These are phyloP conservation scores for Notamacropus eugenii DNA, from an alignment of 2,797 vertebrate species.

Conservation along the genomic window DNA sequence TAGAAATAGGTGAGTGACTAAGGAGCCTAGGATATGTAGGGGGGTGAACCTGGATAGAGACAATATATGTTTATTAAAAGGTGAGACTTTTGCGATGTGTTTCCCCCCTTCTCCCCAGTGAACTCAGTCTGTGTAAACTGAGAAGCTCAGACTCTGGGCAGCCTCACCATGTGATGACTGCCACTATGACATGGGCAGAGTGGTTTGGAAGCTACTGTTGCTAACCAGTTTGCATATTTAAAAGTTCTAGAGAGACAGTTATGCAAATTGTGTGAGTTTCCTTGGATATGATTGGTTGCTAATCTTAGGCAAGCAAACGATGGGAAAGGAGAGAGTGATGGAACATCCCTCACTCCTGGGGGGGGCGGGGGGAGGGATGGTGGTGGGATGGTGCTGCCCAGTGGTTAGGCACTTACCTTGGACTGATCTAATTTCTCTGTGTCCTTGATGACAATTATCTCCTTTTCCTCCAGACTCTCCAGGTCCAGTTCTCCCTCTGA, in stretches of 20 bases:
- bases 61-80: not conserved
- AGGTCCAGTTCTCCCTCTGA: conserved; percentile 63
- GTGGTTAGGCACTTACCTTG: conserved; percentile 68
- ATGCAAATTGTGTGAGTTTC: not conserved
- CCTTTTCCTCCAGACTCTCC: conserved; percentile 73
- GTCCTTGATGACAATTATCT: conserved; percentile 80
- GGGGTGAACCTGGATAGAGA: not conserved
- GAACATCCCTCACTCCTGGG: not conserved
- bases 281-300: not conserved
- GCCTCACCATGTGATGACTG: not conserved
- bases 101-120: not conserved
- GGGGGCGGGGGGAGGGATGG: conserved; percentile 21
- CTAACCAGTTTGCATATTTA: not conserved
- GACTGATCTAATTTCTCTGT: conserved; percentile 70
- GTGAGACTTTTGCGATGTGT: not conserved
- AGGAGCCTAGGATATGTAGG: not conserved
- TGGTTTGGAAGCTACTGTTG: not conserved
- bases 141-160: not conserved
- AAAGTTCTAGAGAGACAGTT: not conserved
- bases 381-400: not conserved
- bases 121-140: not conserved
- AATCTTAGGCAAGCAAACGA: not conserved
- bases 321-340: too few relatives aligned
- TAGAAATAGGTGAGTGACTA: not conserved
- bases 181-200: not conserved